Percentiles rank a stretch among this genome's conserved stretches.
phyloP scores from a whole-genome alignment of 2,113 vertebrate species.

The Zapornia atra region DNA sequence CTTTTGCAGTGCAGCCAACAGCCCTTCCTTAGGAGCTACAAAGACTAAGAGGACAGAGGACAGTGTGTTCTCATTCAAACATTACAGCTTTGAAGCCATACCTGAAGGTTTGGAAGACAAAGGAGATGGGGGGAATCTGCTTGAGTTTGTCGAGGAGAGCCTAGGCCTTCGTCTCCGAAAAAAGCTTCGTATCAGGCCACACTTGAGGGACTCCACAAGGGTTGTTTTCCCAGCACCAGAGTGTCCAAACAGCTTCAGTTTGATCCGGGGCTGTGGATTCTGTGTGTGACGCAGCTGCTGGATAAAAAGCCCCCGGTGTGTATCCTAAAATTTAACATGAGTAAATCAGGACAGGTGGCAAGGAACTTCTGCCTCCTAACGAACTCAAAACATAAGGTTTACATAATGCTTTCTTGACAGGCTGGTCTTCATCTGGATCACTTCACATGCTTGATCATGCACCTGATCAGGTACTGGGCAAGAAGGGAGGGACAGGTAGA shows the following conservation, averaged over 20 bases:
- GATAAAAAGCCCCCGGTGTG: slow-evolving; percentile 87
- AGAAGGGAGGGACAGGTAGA: background rate
- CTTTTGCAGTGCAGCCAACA: background rate
- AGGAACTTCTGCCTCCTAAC: background rate
- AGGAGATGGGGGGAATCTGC: slow-evolving; percentile 90
- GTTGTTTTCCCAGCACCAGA: slow-evolving; percentile 89
- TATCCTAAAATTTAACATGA: slow-evolving; percentile 78
- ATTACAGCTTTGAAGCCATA: slow-evolving; percentile 28
- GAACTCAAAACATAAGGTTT: background rate
- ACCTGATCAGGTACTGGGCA: background rate
- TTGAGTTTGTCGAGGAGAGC: slow-evolving; percentile 82
- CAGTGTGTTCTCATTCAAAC: background rate
- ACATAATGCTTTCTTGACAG: background rate
- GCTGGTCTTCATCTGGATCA: background rate
- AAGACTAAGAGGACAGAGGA: background rate
- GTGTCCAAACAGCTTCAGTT: slow-evolving; percentile 94
- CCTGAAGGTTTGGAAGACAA: slow-evolving; percentile 89
- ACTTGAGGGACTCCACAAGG: slow-evolving; percentile 94
- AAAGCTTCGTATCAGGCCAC: slow-evolving; percentile 93
- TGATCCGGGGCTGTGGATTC: slow-evolving; percentile 87
- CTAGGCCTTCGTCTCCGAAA: slow-evolving; percentile 90
- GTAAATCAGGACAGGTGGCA: background rate
- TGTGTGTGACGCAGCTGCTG: slow-evolving; percentile 91
- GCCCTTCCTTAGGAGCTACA: background rate
- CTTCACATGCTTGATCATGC: background rate